Evolutionary conservation across 2,888 invertebrate species (phyloP).

Genomic region (Thecocarcelia acutangulata): DNA sequence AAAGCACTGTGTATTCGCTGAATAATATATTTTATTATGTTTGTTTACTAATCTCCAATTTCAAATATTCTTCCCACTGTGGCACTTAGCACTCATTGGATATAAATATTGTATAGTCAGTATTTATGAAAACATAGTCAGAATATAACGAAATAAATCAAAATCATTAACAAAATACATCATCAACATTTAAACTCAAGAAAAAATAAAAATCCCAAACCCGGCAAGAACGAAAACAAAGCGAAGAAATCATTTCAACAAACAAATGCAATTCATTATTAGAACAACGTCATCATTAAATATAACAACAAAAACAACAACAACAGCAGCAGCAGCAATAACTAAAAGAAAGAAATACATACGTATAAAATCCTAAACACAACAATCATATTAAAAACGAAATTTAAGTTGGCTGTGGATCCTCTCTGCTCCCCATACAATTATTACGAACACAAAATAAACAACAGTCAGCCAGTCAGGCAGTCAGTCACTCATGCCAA

Average conservation of each 20-base stretch:
- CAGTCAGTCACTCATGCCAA: conserved; percentile 43
- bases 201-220: background rate
- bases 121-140: background rate
- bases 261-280: conserved; percentile 57
- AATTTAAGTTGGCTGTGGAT: conserved; percentile 23
- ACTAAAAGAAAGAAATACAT: conserved; percentile 6
- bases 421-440: conserved; percentile 42
- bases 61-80: too few relatives aligned
- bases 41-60: too few relatives aligned
- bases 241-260: conserved; percentile 32
- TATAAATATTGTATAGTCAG: background rate
- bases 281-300: conserved; percentile 55
- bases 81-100: too few relatives aligned
- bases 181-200: conserved; percentile 43
- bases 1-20: too few relatives aligned
- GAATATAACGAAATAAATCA: conserved; percentile 49
- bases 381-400: conserved; percentile 53
- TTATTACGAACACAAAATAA: conserved; percentile 9
- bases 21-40: too few relatives aligned
- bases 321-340: conserved; percentile 19
- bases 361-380: conserved; percentile 23
- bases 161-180: conserved; percentile 63
- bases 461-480: conserved; percentile 11
- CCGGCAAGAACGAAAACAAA: conserved; percentile 32
- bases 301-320: conserved; percentile 39